A percentile compares a stretch with the other conserved stretches of the same genome.
These are phyloP conservation scores for Pteropus rufus DNA, from an alignment of 2,797 vertebrate genomes.

Conservation along the genomic window DNA sequence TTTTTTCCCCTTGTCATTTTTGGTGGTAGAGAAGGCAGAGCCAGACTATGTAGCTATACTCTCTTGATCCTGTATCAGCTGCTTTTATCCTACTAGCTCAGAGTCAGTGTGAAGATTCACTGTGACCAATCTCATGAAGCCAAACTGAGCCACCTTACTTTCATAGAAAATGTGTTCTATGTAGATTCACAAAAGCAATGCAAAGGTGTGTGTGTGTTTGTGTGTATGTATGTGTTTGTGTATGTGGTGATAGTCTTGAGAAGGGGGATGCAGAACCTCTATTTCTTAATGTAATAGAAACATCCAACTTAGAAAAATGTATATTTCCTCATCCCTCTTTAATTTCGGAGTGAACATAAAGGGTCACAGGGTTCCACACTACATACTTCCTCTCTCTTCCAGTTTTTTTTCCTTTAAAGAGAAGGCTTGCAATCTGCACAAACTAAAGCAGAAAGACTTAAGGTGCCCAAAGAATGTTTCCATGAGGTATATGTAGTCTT, in stretches of 20 bases:
- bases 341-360: neutral
- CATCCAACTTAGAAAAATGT: neutral
- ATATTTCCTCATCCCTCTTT: neutral
- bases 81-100: constrained; percentile 61
- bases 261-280: neutral
- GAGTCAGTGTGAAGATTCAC: constrained; percentile 52
- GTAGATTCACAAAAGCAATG: neutral
- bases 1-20: constrained; percentile 60
- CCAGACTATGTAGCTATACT: constrained; percentile 63
- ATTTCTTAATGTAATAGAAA: neutral
- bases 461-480: neutral
- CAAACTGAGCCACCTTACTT: neutral
- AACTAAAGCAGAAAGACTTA: neutral
- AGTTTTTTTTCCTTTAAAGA: neutral
- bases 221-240: neutral
- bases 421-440: neutral
- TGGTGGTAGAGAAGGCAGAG: constrained; percentile 58
- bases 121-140: constrained; percentile 43
- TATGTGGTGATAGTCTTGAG: neutral
- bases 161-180: neutral
- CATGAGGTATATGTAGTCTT: neutral
- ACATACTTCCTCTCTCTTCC: neutral
- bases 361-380: neutral
- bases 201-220: neutral
- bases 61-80: constrained; percentile 55